phyloP scores from a whole-genome alignment of 2,797 vertebrate species.

The Allobates femoralis region DNA sequence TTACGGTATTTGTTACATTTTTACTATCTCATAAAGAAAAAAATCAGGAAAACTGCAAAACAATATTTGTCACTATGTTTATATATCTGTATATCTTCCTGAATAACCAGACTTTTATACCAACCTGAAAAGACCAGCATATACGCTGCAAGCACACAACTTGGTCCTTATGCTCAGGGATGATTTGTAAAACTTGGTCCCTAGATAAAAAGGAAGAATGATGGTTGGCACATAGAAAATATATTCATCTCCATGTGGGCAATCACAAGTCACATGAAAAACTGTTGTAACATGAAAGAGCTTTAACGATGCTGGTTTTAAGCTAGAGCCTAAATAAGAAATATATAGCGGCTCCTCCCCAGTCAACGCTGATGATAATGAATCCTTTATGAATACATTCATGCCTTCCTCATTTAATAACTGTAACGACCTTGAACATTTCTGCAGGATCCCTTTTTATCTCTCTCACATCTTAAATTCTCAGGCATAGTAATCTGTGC shows the following conservation, averaged over 20 bases:
- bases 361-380: conserved; percentile 38
- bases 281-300: neutral
- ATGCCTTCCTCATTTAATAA: conserved; percentile 58
- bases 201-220: conserved; percentile 60
- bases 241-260: neutral
- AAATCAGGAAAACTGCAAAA: too few relatives aligned
- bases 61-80: too few relatives aligned
- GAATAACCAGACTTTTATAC: conserved; percentile 5
- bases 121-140: conserved; percentile 61
- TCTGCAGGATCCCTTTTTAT: conserved; percentile 55
- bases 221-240: conserved; percentile 4
- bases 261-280: neutral
- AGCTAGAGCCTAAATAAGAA: neutral
- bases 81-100: neutral
- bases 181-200: conserved; percentile 65
- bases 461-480: conserved; percentile 58
- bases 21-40: too few relatives aligned
- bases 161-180: conserved; percentile 67
- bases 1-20: too few relatives aligned
- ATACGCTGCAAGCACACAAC: conserved; percentile 66
- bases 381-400: conserved; percentile 60
- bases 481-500: conserved; percentile 58
- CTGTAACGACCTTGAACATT: conserved; percentile 61
- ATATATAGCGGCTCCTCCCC: conserved; percentile 36
- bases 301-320: neutral